Percentiles rank a stretch among this genome's conserved stretches.
phyloP scores from a whole-genome alignment of 35 echinoderm and acorn worm genomes.

The Apostichopus parvimensis region DNA sequence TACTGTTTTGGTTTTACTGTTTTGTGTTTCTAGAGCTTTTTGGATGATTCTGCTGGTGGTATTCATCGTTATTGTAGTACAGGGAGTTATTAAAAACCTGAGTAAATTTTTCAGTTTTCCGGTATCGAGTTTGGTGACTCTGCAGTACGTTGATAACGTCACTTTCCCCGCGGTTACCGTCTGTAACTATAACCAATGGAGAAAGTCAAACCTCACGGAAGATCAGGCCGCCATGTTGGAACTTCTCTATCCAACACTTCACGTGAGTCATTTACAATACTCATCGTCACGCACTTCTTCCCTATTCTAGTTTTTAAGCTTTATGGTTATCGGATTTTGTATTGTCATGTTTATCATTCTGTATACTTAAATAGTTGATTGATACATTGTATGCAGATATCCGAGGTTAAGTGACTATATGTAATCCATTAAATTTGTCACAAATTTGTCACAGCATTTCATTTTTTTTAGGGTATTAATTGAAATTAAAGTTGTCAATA shows the following conservation, averaged over 20 bases:
- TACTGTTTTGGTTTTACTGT: background rate
- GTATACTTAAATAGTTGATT: too few species aligned
- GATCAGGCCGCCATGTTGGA: conserved; percentile 14
- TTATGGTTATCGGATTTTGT: too few species aligned
- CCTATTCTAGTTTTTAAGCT: too few species aligned
- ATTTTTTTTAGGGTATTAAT: too few species aligned
- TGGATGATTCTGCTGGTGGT: conserved; percentile 7
- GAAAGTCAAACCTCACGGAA: conserved; percentile 43
- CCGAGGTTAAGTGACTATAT: too few species aligned
- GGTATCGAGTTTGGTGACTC: conserved; percentile 41
- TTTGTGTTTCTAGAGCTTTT: conserved; percentile 3
- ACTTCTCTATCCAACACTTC: conserved; percentile 46
- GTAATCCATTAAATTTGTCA: too few species aligned
- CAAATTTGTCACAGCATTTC: too few species aligned
- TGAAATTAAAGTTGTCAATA: too few species aligned
- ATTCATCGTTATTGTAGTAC: background rate
- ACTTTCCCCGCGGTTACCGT: conserved; percentile 55
- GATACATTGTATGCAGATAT: too few species aligned
- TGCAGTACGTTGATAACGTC: conserved; percentile 45
- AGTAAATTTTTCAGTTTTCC: conserved; percentile 35
- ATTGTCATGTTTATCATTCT: too few species aligned
- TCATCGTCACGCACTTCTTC: too few species aligned
- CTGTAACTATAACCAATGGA: conserved; percentile 65
- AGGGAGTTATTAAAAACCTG: conserved; percentile 26
- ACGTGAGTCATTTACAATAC: background rate